These are phyloP conservation scores for Falco rusticolus DNA, from an alignment of 2,797 vertebrate genomes.

Conservation along the genomic window DNA sequence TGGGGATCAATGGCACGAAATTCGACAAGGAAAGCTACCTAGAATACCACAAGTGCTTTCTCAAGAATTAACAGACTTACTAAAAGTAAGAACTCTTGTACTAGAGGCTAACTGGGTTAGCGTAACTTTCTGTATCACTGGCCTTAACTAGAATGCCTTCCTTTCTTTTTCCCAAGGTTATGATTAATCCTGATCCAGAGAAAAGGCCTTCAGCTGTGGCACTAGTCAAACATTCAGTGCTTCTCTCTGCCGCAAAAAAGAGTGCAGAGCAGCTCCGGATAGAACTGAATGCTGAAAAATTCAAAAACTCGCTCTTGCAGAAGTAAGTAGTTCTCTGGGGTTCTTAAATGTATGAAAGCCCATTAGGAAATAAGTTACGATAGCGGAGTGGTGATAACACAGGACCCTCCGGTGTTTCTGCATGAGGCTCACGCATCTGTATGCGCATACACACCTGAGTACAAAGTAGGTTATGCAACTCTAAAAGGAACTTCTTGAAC, in stretches of 20 bases:
- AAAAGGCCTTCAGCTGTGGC: conserved; percentile 89
- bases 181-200: conserved; percentile 92
- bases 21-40: conserved; percentile 90
- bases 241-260: conserved; percentile 92
- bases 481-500: not conserved
- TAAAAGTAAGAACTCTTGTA: conserved; percentile 84
- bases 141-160: not conserved
- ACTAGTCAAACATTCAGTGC: conserved; percentile 88
- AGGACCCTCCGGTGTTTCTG: not conserved
- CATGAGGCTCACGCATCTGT: not conserved
- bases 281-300: conserved; percentile 95
- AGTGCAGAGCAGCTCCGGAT: conserved; percentile 95
- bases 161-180: conserved; percentile 80
- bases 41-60: conserved; percentile 92
- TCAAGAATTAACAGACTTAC: conserved; percentile 86
- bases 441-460: not conserved
- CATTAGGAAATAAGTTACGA: not conserved
- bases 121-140: not conserved
- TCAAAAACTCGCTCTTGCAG: conserved; percentile 96
- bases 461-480: not conserved
- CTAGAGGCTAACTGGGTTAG: not conserved
- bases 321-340: conserved; percentile 82
- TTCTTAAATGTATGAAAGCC: not conserved
- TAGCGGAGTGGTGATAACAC: not conserved
- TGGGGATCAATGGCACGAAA: conserved; percentile 96